Percentiles rank a stretch among this genome's conserved stretches.
Evolutionary conservation across 2,113 vertebrate genomes (phyloP).

Genomic region (Neoarius graeffei): DNA sequence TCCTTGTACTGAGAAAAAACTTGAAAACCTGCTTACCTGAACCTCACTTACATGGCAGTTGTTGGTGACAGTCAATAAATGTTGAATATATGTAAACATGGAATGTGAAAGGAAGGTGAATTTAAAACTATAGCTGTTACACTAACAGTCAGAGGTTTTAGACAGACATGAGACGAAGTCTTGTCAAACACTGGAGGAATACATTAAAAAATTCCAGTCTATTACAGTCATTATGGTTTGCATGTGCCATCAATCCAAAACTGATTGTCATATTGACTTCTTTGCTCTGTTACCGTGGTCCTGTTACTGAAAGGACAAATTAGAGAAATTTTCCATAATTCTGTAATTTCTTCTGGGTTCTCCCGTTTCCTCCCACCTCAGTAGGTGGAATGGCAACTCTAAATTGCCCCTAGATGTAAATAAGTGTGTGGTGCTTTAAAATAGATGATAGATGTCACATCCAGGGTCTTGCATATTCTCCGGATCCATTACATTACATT

Average conservation of each 20-base stretch:
- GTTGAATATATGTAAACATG: neutral
- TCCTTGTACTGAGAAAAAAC: neutral
- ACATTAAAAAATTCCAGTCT: neutral
- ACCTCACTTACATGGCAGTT: neutral
- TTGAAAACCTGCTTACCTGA: neutral
- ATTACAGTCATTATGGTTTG: neutral
- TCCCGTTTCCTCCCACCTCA: neutral
- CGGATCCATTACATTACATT: neutral
- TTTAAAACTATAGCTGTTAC: neutral
- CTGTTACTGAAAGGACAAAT: neutral
- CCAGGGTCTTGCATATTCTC: neutral
- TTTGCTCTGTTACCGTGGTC: neutral
- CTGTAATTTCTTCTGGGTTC: neutral
- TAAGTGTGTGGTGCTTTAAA: neutral
- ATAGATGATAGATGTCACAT: neutral
- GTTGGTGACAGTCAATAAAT: neutral
- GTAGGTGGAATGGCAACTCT: neutral
- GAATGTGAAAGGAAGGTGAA: neutral
- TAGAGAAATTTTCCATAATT: neutral
- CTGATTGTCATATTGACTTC: neutral
- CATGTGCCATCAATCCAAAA: neutral
- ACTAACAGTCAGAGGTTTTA: neutral
- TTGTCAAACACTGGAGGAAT: neutral
- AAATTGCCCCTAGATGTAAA: neutral
- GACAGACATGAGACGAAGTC: neutral